phyloP scores from a whole-genome alignment of 2,113 vertebrate species.

The Centropus bengalensis region DNA sequence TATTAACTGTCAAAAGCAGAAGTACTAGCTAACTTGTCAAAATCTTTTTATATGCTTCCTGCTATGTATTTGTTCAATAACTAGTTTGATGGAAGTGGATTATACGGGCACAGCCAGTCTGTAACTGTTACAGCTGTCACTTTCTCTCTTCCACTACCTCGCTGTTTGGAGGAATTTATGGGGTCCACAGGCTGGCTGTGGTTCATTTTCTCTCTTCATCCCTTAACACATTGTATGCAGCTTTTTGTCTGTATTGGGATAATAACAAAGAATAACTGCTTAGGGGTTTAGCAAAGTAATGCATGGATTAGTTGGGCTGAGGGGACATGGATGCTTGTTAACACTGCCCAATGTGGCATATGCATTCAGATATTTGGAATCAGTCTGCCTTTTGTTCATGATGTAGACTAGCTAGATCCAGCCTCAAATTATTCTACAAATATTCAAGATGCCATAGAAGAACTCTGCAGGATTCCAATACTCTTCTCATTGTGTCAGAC shows the following conservation, averaged over 20 bases:
- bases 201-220: not conserved
- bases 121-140: not conserved
- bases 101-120: not conserved
- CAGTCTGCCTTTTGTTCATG: not conserved
- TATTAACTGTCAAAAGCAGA: not conserved
- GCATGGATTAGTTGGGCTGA: not conserved
- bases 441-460: not conserved
- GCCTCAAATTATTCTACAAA: not conserved
- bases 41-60: not conserved
- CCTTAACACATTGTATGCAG: not conserved
- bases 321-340: not conserved
- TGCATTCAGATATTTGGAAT: not conserved
- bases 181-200: not conserved
- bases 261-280: not conserved
- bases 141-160: not conserved
- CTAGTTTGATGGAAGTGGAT: not conserved
- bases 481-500: not conserved
- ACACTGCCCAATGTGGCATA: not conserved
- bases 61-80: not conserved
- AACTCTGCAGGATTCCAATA: not conserved
- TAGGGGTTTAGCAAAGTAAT: not conserved
- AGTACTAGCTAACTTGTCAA: not conserved
- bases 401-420: not conserved
- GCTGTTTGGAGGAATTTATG: not conserved
- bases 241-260: not conserved